Percentiles rank a stretch among this genome's conserved stretches.
Evolutionary conservation across 2,113 vertebrate genomes (phyloP).

Genomic region (Dinomys branickii): DNA sequence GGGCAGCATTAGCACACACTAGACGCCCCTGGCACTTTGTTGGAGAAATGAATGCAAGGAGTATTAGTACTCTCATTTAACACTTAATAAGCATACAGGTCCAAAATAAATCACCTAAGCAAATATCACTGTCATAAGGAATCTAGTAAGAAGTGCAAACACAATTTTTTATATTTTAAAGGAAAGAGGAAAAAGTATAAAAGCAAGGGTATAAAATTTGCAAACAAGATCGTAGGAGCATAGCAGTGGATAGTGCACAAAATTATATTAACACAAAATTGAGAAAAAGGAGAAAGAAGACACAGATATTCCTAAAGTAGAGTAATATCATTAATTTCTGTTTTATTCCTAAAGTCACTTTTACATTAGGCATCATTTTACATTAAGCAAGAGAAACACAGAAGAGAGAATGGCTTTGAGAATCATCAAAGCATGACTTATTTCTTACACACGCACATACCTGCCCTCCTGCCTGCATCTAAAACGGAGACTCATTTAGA

Average conservation of each 20-base stretch:
- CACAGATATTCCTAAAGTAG: constrained; percentile 33
- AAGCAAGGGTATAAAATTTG: too few species aligned
- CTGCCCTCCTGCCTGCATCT: neutral
- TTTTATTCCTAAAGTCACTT: neutral
- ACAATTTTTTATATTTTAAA: too few species aligned
- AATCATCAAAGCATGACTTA: neutral
- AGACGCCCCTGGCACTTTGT: neutral
- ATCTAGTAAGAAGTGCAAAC: neutral
- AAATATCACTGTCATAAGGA: constrained; percentile 8
- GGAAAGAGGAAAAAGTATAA: too few species aligned
- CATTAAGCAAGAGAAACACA: neutral
- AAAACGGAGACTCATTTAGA: neutral
- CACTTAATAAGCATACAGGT: neutral
- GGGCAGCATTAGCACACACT: neutral
- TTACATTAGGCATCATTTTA: neutral
- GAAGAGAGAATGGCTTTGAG: constrained; percentile 6
- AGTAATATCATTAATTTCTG: neutral
- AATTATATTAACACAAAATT: neutral
- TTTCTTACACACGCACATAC: neutral
- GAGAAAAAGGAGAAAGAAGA: neutral
- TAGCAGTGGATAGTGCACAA: too few species aligned
- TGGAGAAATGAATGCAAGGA: neutral
- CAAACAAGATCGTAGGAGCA: too few species aligned
- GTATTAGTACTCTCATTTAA: constrained; percentile 21
- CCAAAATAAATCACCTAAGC: constrained; percentile 38